Evolutionary conservation across 2,113 vertebrate species (phyloP), one percentile per base, ranked within the genome.

Genomic region (Podiceps cristatus): DNA sequence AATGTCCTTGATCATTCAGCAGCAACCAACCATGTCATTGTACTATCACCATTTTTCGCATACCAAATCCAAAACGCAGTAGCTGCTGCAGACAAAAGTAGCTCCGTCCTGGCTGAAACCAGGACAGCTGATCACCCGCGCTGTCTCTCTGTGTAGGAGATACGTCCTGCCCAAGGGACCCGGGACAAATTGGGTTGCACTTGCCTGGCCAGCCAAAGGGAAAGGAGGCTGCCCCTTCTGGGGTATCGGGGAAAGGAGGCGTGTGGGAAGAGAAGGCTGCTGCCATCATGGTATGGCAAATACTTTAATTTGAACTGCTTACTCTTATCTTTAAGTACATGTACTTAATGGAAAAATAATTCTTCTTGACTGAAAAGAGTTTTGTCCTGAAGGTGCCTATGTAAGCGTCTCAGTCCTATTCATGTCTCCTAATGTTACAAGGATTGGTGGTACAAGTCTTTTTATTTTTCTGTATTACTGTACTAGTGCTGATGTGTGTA

Each of bases 351-450:
- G 31, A 49, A 82, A 71, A 94, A n/a, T 40, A 72, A 37, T 93
- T 64, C 2, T 33, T 52, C n/a, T 80, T 63, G 4, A 45, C 23
- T 77, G 24, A 62, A 76, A 83, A 78, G 40, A 68, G 44, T 87
- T 96, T 84, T 91, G 40, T 96, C 60, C 59, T 90, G 45, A 76
- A 88, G 27, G 27, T 62, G 79, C 37, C 52, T 56, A 5, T 0
- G 0, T 49, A 42, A 72, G 35, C 0, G 0, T 25, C 25, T 93
- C 47, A 37, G 23, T 90, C 18, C 58, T 64, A 2, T 52, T 79
- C 60, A 28, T 27, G 23, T 60, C 74, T 37, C 29, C 25, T 91
- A 28, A 23, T 10, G 16, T 59, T 79, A 8, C 9, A 56, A 49
- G 28, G 13, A 53, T 44, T 0, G 3, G 29, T 35, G 18, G 29